A percentile compares a stretch with the other conserved stretches of the same genome.
Evolutionary conservation across 2,113 vertebrate species (phyloP).

Genomic region (Tetraodon nigroviridis): DNA sequence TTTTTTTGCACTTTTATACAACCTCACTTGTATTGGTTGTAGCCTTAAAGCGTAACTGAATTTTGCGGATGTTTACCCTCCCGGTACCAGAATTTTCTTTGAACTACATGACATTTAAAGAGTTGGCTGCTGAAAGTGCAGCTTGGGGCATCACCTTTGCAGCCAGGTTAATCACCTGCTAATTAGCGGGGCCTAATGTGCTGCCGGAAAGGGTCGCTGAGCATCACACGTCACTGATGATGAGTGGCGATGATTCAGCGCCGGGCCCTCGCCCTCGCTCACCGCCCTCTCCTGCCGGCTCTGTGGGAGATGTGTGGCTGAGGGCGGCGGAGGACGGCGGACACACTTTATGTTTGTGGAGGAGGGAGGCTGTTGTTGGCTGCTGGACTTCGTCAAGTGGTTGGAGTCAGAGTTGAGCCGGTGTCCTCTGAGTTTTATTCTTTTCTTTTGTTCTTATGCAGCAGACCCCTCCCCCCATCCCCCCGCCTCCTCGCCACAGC

Average conservation of each 20-base stretch:
- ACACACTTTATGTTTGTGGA: constrained; percentile 22
- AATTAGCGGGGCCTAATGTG: constrained; percentile 64
- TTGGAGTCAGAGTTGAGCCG: constrained; percentile 22
- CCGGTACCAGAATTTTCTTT: no score
- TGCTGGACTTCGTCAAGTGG: constrained; percentile 35
- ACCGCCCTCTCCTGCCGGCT: constrained; percentile 21
- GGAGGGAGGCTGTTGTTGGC: constrained; percentile 31
- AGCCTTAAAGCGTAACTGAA: no score
- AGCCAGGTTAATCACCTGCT: constrained; percentile 60
- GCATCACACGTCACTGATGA: constrained; percentile 52
- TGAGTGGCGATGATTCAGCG: constrained; percentile 59
- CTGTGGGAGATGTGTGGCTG: constrained; percentile 22
- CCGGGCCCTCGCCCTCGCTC: constrained; percentile 39
- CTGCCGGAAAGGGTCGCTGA: constrained; percentile 59
- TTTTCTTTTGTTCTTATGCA: no score
- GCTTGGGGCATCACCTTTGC: constrained; percentile 44
- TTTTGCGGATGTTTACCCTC: no score
- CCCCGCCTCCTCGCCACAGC: no score
- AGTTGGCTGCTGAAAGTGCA: neutral
- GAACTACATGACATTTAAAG: no score
- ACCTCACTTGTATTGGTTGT: no score
- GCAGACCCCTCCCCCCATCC: no score
- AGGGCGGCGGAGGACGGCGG: constrained; percentile 25
- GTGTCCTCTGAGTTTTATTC: constrained; percentile 1
- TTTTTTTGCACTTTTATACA: no score